Evolutionary conservation across 2,797 vertebrate genomes (phyloP), one percentile per base, ranked within the genome.

Genomic region (Morelia viridis): DNA sequence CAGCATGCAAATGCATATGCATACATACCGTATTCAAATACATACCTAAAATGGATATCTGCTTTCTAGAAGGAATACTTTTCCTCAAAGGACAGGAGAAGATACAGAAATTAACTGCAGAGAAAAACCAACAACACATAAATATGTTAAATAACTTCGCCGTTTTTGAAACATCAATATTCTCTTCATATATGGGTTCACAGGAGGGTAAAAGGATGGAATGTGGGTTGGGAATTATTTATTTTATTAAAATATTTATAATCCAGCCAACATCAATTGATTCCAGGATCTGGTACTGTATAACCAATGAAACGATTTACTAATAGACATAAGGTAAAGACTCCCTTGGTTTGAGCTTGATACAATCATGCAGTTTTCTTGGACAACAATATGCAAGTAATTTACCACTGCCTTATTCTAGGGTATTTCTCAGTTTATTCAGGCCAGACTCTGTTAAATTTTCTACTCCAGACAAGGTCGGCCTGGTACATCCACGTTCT

Each of bases 191-290:
- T 93, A 94, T 57, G 24, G 91, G 88, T 88, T 96, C 50, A 61
- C 88, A 91, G 93, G 88, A 92, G 93, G 93, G 90, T 89, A 87
- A 94, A 95, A 91, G 92, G 17, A 86, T 28, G 17, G 71, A 94
- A 84, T 24, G 11, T 31, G 28, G n/a, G 28, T 57, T n/a, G 8
- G 28, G 15, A 85, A 56, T 35, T 80, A 11, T 80, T 46, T 80
- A 80, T 46, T 80, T 80, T 46, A 46, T 24, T 46, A 80, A 80
- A 80, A 80, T 80, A 80, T 80, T 46, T 41, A 24, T 46, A 46
- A 80, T 80, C 46, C 19, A 46, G 9, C 35, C 19, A 80, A 60
- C 58, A 60, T 5, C 58, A 60, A 24, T 80, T 80, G 35, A 80
- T 46, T 80, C 71, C 71, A 80, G 35, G 50, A 8, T 53, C 50